phyloP scores from a whole-genome alignment of 2,888 invertebrate genomes.

The Notodonta dromedarius region DNA sequence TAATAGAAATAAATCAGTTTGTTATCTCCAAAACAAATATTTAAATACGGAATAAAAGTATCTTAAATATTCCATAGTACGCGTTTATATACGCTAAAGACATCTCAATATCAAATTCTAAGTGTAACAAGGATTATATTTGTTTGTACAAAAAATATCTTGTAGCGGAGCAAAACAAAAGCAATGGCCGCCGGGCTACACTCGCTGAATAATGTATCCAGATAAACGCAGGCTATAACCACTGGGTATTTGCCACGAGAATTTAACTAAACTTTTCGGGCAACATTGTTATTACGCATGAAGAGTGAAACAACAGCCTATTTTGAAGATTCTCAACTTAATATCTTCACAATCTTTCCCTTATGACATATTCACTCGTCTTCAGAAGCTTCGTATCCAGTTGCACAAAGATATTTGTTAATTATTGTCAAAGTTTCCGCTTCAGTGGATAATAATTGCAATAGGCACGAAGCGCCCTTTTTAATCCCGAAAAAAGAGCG shows the following conservation, averaged over 20 bases:
- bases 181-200: constrained; percentile 6
- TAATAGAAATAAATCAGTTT: too few species aligned
- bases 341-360: neutral
- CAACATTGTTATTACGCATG: neutral
- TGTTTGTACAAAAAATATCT: neutral
- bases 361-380: too few species aligned
- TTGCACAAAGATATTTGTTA: too few species aligned
- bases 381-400: too few species aligned
- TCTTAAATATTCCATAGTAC: too few species aligned
- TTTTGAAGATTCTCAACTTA: neutral
- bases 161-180: neutral
- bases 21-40: too few species aligned
- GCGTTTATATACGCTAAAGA: neutral
- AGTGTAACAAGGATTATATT: neutral
- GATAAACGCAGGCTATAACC: constrained; percentile 23
- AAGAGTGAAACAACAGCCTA: neutral
- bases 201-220: constrained; percentile 33
- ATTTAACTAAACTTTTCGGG: constrained; percentile 20
- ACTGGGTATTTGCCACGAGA: constrained; percentile 30
- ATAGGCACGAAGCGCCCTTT: too few species aligned
- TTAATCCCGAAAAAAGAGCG: too few species aligned
- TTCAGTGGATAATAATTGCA: too few species aligned
- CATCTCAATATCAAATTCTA: neutral
- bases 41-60: too few species aligned
- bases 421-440: too few species aligned